Base-by-base conservation (phyloP, 2,797 vertebrate genomes). In the Astyanax mexicanus region DNA sequence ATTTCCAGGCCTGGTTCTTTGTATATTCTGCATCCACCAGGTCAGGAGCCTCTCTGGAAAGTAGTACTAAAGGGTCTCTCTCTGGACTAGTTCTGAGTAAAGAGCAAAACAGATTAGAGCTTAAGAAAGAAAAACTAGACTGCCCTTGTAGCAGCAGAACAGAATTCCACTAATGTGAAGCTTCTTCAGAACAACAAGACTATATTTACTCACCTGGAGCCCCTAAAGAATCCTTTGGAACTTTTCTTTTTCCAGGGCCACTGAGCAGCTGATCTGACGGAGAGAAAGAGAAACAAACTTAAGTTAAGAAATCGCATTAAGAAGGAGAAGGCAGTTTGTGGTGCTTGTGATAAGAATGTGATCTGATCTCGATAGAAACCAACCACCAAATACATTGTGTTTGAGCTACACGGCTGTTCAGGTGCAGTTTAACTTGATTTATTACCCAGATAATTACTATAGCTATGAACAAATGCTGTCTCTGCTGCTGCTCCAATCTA, bases 1-100 rank as follows among this genome's bases (percentile, higher is more conserved):
- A 99, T 84, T 95, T 99, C 97, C 97, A 99, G 83, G 98, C 97
- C 86, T 99, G 98, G 89, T 99, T 99, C 88, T 98, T 99, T 9
- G 98, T 99, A 87, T 99, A 99, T 54, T 97, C 96, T 0, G 97
- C 98, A 32, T 99, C 96, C 82, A 99, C 94, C 66, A 99, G 93
- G 15, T 95, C 93, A 0, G 96, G 97, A 51, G 89, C 86, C 65
- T 96, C 94, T 88, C 96, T 94, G 83, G 98, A 99, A 6, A 99
- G 91, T 65, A 99, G 91, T 81, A 99, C 93, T 74, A 99, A 95
- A 27, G 96, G 98, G 89, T 99, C 98, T 65, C 98, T 94, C 87
- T 99, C 98, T 11, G 97, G 86, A 84, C 96, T 99, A 3, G 98
- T 99, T 87, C 98, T 99, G 60, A 13, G 69, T 49, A 6, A 35